phyloP scores from a whole-genome alignment of 1,140 invertebrate species.

The Drosophila ironensis region DNA sequence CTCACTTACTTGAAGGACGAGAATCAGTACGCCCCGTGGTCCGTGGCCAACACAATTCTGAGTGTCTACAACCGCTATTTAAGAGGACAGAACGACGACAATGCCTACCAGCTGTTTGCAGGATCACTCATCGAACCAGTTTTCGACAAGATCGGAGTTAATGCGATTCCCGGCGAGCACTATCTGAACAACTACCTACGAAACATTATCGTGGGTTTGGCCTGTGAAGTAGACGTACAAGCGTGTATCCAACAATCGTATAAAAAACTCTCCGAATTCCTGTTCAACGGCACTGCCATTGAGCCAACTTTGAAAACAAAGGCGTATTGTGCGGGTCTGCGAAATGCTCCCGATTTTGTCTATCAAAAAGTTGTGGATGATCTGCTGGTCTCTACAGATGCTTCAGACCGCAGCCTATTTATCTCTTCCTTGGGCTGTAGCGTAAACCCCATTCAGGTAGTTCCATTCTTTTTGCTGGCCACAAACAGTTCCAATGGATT shows the following conservation, averaged over 20 bases:
- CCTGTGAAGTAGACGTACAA: conserved; percentile 82
- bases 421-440: conserved; percentile 84
- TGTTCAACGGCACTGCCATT: conserved; percentile 50
- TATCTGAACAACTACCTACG: conserved; percentile 79
- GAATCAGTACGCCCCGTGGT: conserved; percentile 83
- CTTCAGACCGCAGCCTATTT: conserved; percentile 82
- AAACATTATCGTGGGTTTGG: conserved; percentile 77
- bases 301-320: conserved; percentile 55
- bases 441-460: conserved; percentile 38
- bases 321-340: conserved; percentile 86
- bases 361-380: conserved; percentile 85
- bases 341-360: conserved; percentile 83
- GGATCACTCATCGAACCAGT: conserved; percentile 48
- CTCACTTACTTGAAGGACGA: conserved; percentile 82
- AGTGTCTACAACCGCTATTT: conserved; percentile 67
- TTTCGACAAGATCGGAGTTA: conserved; percentile 72
- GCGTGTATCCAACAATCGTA: conserved; percentile 81
- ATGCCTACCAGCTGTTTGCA: conserved; percentile 35
- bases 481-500: conserved; percentile 34
- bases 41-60: conserved; percentile 71
- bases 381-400: conserved; percentile 83
- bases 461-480: conserved; percentile 44
- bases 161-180: conserved; percentile 70
- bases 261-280: conserved; percentile 61
- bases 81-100: conserved; percentile 35